These are phyloP conservation scores for Hydrochoerus hydrochaeris DNA, from an alignment of 2,113 vertebrate genomes.

Conservation along the genomic window DNA sequence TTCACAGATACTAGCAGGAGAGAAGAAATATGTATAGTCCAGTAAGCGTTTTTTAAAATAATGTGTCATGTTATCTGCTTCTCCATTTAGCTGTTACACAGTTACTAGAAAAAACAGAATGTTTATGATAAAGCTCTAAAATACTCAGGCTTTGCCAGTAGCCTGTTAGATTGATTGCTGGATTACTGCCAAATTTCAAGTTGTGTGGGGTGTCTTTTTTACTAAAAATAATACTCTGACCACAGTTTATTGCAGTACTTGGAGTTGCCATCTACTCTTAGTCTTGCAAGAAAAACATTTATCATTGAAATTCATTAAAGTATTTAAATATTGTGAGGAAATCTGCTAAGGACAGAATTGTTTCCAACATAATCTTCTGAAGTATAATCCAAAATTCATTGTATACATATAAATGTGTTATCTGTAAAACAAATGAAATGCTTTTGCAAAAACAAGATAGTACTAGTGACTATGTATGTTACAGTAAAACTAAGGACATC, in stretches of 20 bases:
- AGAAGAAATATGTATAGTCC: background rate
- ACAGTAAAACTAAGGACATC: background rate
- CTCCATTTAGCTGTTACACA: background rate
- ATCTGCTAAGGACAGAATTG: constrained; percentile 17
- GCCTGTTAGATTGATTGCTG: background rate
- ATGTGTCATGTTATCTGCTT: background rate
- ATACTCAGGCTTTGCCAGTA: background rate
- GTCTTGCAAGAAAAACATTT: background rate
- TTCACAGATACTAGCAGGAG: background rate
- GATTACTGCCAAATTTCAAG: constrained; percentile 1
- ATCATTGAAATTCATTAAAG: constrained; percentile 3
- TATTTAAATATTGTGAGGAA: background rate
- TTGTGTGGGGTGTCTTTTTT: background rate
- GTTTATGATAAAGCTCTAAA: background rate
- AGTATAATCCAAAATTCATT: background rate
- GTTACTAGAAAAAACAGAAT: background rate
- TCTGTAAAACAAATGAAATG: background rate
- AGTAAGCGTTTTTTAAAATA: constrained; percentile 2
- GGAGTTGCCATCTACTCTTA: background rate
- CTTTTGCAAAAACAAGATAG: background rate
- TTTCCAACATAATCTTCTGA: background rate
- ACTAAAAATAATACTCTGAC: background rate
- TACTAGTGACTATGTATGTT: background rate
- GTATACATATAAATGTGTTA: background rate
- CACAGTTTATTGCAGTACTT: constrained; percentile 25